Evolutionary conservation across 2,888 invertebrate genomes (phyloP).

Genomic region (Hoplodrina blanda): DNA sequence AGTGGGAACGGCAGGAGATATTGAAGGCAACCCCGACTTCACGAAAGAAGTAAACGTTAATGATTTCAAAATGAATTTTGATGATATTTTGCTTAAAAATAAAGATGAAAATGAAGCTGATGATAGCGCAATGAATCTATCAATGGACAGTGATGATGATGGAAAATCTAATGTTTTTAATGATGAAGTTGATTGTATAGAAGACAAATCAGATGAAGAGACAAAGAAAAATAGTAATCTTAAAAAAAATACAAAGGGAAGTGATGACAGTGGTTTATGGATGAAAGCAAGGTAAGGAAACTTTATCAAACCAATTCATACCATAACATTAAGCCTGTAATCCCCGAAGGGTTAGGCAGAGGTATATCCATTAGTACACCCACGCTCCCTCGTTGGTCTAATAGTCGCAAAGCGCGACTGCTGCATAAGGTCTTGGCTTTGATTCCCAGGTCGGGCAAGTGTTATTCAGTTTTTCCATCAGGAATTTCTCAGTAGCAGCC

Average conservation of each 20-base stretch:
- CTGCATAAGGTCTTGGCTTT: too few species aligned
- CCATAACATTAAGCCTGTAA: too few species aligned
- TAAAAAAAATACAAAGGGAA: not conserved
- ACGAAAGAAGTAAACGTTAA: constrained; percentile 6
- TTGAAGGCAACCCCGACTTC: constrained; percentile 66
- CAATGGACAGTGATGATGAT: not conserved
- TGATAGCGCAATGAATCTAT: not conserved
- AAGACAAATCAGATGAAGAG: not conserved
- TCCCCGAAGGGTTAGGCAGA: too few species aligned
- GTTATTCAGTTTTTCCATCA: too few species aligned
- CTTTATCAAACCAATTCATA: too few species aligned
- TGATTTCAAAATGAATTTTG: not conserved
- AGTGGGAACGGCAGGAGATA: constrained; percentile 53
- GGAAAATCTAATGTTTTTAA: not conserved
- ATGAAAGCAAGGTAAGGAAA: constrained; percentile 21
- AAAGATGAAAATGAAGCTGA: not conserved
- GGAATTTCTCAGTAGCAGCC: too few species aligned
- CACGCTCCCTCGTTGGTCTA: too few species aligned
- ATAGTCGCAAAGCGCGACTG: too few species aligned
- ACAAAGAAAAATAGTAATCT: not conserved
- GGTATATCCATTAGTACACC: too few species aligned
- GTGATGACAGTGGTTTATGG: not conserved
- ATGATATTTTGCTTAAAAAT: constrained; percentile 14
- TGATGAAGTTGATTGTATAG: not conserved
- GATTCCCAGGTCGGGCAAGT: too few species aligned